A percentile compares a stretch with the other conserved stretches of the same genome.
Evolutionary conservation across 2,113 vertebrate species (phyloP).

Genomic region (Melanocharis versteri): DNA sequence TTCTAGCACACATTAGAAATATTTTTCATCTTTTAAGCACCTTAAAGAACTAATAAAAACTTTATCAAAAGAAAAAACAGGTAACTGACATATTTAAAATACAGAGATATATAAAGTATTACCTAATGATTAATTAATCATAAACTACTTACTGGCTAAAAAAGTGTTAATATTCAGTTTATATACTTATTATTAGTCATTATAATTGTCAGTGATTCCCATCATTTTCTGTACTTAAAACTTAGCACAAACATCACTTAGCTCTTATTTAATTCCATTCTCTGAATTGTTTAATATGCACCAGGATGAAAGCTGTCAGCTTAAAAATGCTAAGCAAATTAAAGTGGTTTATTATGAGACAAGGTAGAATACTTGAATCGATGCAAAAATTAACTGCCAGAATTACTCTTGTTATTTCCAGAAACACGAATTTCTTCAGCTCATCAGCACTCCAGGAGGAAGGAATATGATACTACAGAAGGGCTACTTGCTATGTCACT

Average conservation of each 20-base stretch:
- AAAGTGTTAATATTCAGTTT: neutral
- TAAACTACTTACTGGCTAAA: neutral
- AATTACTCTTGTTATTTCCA: neutral
- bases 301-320: neutral
- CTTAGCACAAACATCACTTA: neutral
- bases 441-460: neutral
- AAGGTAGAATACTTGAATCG: accelerated
- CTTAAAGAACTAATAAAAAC: neutral
- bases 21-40: neutral
- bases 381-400: neutral
- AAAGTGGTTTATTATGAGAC: neutral
- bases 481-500: neutral
- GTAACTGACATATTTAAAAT: neutral
- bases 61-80: neutral
- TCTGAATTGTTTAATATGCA: neutral
- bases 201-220: neutral
- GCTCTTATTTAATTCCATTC: neutral
- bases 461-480: neutral
- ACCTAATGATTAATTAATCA: neutral
- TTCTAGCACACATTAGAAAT: neutral
- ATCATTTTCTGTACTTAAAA: neutral
- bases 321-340: neutral
- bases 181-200: neutral
- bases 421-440: neutral
- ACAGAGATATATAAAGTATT: neutral